Conservation (phyloP, 2,797 vertebrate species). For the Liparis tanakae region DNA sequence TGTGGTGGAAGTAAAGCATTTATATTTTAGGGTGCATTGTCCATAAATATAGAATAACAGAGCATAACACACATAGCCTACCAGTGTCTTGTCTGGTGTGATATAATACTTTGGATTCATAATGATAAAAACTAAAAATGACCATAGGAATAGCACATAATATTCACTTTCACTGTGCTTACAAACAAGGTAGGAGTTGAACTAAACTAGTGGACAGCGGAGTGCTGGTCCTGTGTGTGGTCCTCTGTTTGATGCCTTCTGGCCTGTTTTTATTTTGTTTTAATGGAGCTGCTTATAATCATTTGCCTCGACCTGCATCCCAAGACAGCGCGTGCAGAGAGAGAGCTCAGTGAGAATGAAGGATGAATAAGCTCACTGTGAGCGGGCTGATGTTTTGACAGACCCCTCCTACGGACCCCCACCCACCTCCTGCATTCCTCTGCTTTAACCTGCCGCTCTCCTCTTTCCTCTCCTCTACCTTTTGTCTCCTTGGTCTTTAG, state of each 20-base stretch:
- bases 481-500: slow-evolving; percentile 45
- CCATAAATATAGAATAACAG: background rate
- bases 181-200: background rate
- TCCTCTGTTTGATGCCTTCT: background rate
- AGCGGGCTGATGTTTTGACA: slow-evolving; percentile 72
- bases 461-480: slow-evolving; percentile 40
- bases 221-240: background rate
- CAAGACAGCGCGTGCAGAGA: background rate
- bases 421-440: slow-evolving; percentile 65
- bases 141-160: background rate
- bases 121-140: too few species aligned
- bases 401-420: slow-evolving; percentile 53
- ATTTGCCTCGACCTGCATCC: background rate
- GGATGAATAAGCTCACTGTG: slow-evolving; percentile 72
- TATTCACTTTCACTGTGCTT: background rate
- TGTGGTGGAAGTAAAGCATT: background rate
- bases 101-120: background rate
- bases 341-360: slow-evolving; percentile 48
- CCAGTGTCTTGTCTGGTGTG: background rate
- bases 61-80: background rate
- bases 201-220: background rate
- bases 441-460: slow-evolving; percentile 45
- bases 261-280: background rate
- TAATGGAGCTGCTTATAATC: background rate
- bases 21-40: background rate